Evolutionary conservation across 1,140 invertebrate genomes (phyloP), one percentile per base, ranked within the genome.

Genomic region (Bombus sylvicola): DNA sequence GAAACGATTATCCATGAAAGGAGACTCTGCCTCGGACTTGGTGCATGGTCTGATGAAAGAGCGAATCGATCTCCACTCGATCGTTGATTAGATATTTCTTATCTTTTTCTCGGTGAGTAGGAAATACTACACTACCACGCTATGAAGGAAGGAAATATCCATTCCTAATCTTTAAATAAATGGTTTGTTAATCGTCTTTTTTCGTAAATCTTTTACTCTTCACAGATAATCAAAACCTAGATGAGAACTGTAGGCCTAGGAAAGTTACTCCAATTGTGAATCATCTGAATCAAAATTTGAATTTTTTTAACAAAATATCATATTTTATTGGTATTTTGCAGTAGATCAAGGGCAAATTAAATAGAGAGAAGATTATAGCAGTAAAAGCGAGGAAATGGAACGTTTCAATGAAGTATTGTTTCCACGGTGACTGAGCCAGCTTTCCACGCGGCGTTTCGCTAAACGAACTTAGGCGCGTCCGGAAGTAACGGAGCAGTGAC

Each of bases 401-500:
- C 22, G 41, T 53, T 74, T 53, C 41, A 25, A 53, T 34, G 59
- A 8, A 43, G 31, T 6, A 25, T 62, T 25, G 43, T 59, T 18
- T 59, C 22, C 41, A 43, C 34, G 15, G 53, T 41, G n/a, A 39
- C 22, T 64, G n/a, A 66, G 43, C 57, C 43, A 53, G 31, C 62
- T 57, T 77, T 66, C 57, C 22, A 68, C n/a, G 2, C 31, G 31
- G 13, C 9, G 53, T 84, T 84, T 79, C 66, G 66, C 39, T 62
- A 69, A 83, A 76, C 73, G 62, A 83, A 79, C 69, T 80, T 72
- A 85, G 88, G 89, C 39, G 82, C 31, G 78, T 43, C 89, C 66
- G 89, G 89, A 90, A 89, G 81, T 86, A 53, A 85, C 68, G 47
- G 77, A 73, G 66, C 72, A 64, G 78, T 18, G 41, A 47, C n/a